Evolutionary conservation across 2,113 vertebrate species (phyloP).

Genomic region (Pelvicachromis taeniatus): DNA sequence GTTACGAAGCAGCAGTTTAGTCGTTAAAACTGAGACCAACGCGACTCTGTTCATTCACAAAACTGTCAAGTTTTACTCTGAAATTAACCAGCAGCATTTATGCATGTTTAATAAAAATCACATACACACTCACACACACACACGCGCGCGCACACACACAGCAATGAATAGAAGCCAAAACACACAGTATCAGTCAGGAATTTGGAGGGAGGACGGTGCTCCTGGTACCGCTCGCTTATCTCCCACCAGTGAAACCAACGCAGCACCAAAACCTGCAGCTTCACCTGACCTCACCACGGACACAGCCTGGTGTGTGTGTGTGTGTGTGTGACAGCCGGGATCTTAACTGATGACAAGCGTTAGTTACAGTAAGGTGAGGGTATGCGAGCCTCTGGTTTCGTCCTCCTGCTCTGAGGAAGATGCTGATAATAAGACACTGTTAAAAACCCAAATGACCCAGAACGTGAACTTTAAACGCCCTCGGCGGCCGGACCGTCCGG

Average conservation of each 20-base stretch:
- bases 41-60: background rate
- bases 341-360: conserved; percentile 51
- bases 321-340: conserved; percentile 18
- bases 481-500: background rate
- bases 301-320: background rate
- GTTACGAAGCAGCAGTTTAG: background rate
- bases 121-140: background rate
- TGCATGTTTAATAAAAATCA: background rate
- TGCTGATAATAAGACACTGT: background rate
- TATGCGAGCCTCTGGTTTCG: conserved; percentile 12
- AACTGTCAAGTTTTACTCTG: background rate
- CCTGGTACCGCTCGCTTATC: conserved; percentile 18
- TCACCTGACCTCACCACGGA: background rate
- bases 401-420: background rate
- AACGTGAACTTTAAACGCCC: background rate
- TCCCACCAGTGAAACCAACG: background rate
- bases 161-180: background rate
- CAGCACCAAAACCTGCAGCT: background rate
- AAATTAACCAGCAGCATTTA: background rate
- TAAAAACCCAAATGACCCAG: background rate
- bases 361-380: conserved; percentile 20
- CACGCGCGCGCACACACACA: background rate
- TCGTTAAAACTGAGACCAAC: background rate
- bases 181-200: conserved; percentile 6
- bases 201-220: conserved; percentile 24